These are phyloP conservation scores for Menura novaehollandiae DNA, from an alignment of 2,113 vertebrate genomes.

Conservation along the genomic window DNA sequence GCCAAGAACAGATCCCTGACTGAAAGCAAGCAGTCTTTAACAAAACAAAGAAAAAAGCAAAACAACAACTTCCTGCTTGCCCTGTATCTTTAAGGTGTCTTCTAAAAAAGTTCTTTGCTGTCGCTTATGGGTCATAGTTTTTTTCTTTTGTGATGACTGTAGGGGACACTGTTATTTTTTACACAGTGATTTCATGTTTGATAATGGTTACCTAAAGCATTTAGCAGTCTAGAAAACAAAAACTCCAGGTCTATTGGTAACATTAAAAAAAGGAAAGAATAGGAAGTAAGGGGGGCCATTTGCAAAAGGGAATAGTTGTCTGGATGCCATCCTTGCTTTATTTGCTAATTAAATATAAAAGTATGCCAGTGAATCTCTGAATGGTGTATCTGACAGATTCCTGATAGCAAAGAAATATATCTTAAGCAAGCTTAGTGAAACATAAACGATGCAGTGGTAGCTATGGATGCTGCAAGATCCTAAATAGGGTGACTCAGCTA, in stretches of 20 bases:
- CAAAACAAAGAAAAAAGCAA: not conserved
- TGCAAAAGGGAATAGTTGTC: not conserved
- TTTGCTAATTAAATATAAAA: not conserved
- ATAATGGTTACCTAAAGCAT: not conserved
- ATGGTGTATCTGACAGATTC: not conserved
- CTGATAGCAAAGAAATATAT: not conserved
- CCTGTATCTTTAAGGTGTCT: not conserved
- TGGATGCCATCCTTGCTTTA: not conserved
- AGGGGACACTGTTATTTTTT: not conserved
- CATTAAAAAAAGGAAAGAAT: not conserved
- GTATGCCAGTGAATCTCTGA: not conserved
- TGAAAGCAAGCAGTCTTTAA: not conserved
- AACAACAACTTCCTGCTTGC: not conserved
- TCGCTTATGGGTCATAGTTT: not conserved
- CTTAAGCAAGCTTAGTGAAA: not conserved
- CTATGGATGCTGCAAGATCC: not conserved
- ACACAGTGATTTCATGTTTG: not conserved
- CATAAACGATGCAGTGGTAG: not conserved
- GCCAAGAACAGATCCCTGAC: not conserved
- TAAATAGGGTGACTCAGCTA: not conserved
- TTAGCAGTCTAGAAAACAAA: not conserved
- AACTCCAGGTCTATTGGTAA: not conserved
- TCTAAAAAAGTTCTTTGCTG: not conserved
- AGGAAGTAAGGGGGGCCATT: not conserved
- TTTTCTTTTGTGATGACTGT: not conserved